phyloP scores from a whole-genome alignment of 1,140 invertebrate genomes.

The Ptiloglossa arizonensis region DNA sequence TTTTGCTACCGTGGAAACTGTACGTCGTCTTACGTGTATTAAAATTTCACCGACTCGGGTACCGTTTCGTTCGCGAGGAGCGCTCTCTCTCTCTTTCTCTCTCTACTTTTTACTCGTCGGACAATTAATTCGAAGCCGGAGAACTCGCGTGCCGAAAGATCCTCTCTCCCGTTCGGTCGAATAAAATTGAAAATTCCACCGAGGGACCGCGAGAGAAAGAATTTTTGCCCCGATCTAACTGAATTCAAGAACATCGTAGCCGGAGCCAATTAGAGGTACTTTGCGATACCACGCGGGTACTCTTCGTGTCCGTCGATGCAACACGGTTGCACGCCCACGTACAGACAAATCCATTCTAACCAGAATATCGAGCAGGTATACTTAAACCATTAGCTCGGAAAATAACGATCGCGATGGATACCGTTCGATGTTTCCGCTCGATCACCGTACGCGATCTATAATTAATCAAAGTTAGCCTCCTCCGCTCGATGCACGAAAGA shows the following conservation, averaged over 20 bases:
- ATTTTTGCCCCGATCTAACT: neutral
- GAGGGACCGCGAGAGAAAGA: neutral
- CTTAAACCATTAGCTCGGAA: neutral
- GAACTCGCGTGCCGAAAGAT: too few species aligned
- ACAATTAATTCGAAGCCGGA: too few species aligned
- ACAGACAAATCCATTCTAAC: slow-evolving; percentile 10
- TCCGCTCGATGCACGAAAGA: slow-evolving; percentile 50
- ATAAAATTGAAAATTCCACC: neutral
- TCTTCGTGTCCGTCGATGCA: neutral
- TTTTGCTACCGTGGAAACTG: too few species aligned
- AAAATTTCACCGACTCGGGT: too few species aligned
- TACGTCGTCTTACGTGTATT: too few species aligned
- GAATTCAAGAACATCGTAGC: neutral
- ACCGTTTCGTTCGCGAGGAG: too few species aligned
- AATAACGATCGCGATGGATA: slow-evolving; percentile 27
- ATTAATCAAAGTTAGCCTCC: slow-evolving; percentile 66
- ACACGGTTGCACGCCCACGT: neutral
- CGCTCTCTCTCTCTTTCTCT: too few species aligned
- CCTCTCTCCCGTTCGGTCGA: neutral
- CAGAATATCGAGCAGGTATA: slow-evolving; percentile 3
- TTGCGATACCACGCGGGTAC: neutral
- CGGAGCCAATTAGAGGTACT: slow-evolving; percentile 15
- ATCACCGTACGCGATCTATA: slow-evolving; percentile 69
- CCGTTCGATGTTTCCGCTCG: slow-evolving; percentile 35
- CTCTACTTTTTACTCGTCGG: too few species aligned